A percentile compares a stretch with the other conserved stretches of the same genome.
Evolutionary conservation across 1,140 invertebrate species (phyloP).

Genomic region (Pseudomyrmex concolor): DNA sequence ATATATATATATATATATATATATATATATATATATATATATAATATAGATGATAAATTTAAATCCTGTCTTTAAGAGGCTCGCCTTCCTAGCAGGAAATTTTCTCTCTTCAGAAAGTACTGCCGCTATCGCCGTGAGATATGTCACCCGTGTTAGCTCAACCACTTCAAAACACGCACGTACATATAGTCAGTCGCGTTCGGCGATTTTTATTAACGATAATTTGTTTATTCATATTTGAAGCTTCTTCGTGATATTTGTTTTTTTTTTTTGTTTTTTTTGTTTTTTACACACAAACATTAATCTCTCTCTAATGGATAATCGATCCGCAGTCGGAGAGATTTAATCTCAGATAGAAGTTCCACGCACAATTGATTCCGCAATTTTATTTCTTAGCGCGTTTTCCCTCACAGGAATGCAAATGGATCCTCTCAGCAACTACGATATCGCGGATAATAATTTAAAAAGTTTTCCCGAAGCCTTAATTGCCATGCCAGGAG

Average conservation of each 20-base stretch:
- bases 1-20: too few species aligned
- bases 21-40: not conserved
- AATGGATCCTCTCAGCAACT: constrained; percentile 1
- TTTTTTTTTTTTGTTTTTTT: constrained; percentile 24
- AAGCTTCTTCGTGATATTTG: not conserved
- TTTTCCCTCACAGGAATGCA: constrained; percentile 22
- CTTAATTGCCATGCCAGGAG: not conserved
- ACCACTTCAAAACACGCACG: constrained; percentile 17
- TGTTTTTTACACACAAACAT: not conserved
- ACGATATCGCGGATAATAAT: not conserved
- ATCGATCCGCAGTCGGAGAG: constrained; percentile 24
- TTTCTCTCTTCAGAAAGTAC: constrained; percentile 4
- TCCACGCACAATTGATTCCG: constrained; percentile 38
- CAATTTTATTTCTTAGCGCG: constrained; percentile 41
- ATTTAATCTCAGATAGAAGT: constrained; percentile 37
- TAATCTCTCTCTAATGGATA: constrained; percentile 20
- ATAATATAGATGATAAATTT: constrained; percentile 34
- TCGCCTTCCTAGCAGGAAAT: constrained; percentile 25
- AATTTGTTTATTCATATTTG: not conserved
- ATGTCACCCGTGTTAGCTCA: constrained; percentile 22
- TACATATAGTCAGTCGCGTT: not conserved
- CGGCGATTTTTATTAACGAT: not conserved
- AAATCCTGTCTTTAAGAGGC: constrained; percentile 45
- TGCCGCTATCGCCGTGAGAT: not conserved
- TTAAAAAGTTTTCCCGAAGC: not conserved